Evolutionary conservation across 2,113 vertebrate species (phyloP), one percentile per base, ranked within the genome.

Genomic region (Trogon melanurus): DNA sequence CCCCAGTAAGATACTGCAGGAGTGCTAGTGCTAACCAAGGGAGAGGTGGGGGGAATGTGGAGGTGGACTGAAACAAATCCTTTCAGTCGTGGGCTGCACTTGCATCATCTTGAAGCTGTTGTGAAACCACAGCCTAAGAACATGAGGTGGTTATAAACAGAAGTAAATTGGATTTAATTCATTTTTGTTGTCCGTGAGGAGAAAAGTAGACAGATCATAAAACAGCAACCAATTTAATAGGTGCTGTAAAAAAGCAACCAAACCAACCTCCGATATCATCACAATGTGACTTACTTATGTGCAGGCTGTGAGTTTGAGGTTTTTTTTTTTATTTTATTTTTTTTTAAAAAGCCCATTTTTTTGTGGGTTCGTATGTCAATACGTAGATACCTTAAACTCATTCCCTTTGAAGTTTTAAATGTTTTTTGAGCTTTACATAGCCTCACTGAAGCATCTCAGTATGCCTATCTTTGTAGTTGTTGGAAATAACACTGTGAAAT

Each of bases 1-100:
- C 5, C 4, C 10, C 30, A 53, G n/a, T 45, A 90, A 75, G 57
- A 45, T 72, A 36, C 29, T 71, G 27, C 41, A 85, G 54, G 41
- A 91, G 30, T 65, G 45, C 30, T 69, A 41, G 36, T 36, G 45
- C 36, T 61, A 22, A 36, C 25, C 16, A 26, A 11, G 60, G 23
- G 9, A 16, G 6, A 0, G 13, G 41, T 41, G 8, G 30, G 14
- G 4, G 13, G 10, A 5, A 22, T 6, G 10, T 62, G 36, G 21
- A 61, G 25, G 11, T 66, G 36, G n/a, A 54, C 29, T 45, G 17
- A 61, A 93, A 70, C 25, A 66, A 92, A 76, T 83, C 71, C 30
- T 90, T 82, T 93, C 47, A 50, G 72, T 91, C 21, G 11, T 21
- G 12, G 18, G 6, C 60, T 76, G n/a, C 25, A 22, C 47, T 88